Base-by-base conservation (phyloP, 2,888 invertebrate species). In the Tenthredo distinguenda region DNA sequence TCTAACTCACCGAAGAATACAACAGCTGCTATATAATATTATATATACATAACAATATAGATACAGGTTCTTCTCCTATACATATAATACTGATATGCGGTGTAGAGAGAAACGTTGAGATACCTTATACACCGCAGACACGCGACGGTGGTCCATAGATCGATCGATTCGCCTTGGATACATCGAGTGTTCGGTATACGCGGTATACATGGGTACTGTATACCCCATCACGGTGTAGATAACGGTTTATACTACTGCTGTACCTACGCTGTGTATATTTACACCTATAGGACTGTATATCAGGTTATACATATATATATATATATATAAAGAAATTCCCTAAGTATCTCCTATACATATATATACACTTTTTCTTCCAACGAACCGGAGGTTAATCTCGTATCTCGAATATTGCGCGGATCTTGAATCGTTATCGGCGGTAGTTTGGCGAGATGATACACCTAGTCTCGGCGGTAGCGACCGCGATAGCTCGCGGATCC, bases 111-210 rank as follows among this genome's bases (percentile, higher is more conserved):
- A 62, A 62, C 21, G 62, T 62, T 21, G 10, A 62, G 62, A 62
- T 62, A 26, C 26, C 26, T 26, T n/a, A n/a, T n/a, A 62, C 26
- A 62, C 62, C 62, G 62, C 62, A 62, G 62, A 62, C 62, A 26
- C 7, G 10, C n/a, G n/a, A 62, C 10, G 26, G 26, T 62, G 62
- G 62, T 62, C 62, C 62, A 62, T 7, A 62, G 62, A 62, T 62
- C 62, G 62, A 62, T 62, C 62, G 62, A 62, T 62, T 62, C n/a
- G 9, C 26, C n/a, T 62, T 10, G n/a, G 62, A 62, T 62, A 62
- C 21, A 50, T 50, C 50, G 5, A 50, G 50, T 50, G 12, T 18
- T 18, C 3, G 2, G 5, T 50, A 47, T 50, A 50, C 18, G 3
- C 18, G 5, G n/a, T 15, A 50, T 50, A 18, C 18, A 50, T 4